Conservation (phyloP, 1,140 invertebrate genomes). For the Atta colombica region DNA sequence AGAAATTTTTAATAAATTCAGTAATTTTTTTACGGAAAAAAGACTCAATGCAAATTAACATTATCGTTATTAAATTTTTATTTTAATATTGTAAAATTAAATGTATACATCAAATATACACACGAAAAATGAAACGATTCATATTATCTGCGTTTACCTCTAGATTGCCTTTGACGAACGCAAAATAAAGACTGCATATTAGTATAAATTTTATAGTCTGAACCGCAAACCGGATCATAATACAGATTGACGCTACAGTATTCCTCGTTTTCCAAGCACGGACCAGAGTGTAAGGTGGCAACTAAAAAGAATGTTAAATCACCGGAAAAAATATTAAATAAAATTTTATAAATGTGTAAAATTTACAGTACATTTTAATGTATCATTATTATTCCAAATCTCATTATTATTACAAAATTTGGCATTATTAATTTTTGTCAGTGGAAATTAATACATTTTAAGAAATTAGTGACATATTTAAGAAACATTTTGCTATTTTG, state of each 20-base stretch:
- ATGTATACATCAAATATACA: neutral
- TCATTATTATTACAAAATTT: neutral
- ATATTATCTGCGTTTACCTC: constrained; percentile 8
- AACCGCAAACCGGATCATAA: constrained; percentile 79
- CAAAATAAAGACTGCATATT: constrained; percentile 78
- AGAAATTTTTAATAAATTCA: neutral
- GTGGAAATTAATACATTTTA: neutral
- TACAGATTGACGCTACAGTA: constrained; percentile 73
- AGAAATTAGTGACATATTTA: neutral
- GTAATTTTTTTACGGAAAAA: neutral
- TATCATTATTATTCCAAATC: neutral
- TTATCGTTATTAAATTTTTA: constrained; percentile 40
- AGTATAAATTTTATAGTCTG: constrained; percentile 78
- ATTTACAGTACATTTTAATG: neutral
- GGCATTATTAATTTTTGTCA: neutral
- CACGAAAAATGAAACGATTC: neutral
- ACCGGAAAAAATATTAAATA: neutral
- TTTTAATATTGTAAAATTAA: constrained; percentile 30
- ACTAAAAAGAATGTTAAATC: constrained; percentile 42
- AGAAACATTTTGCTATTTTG: neutral
- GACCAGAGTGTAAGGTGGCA: constrained; percentile 64
- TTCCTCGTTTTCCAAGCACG: constrained; percentile 54
- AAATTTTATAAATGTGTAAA: neutral
- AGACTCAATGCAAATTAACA: neutral
- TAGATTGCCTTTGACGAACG: constrained; percentile 63